Base-by-base conservation (phyloP, 2,888 invertebrate species). In the Drosophila nr. fundita region DNA sequence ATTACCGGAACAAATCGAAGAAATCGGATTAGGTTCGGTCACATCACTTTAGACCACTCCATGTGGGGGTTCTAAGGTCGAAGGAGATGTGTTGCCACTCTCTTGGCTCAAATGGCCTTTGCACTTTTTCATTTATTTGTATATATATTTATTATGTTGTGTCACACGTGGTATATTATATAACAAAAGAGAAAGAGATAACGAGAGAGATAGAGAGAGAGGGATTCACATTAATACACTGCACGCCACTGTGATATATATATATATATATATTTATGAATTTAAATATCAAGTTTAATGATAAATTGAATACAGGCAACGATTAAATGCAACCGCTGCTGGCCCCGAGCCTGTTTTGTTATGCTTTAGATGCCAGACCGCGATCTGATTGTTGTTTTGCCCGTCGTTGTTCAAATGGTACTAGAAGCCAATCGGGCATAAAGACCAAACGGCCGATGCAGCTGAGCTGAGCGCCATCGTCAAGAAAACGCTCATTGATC, bases 391-490 rank as follows among this genome's bases (percentile, higher is more conserved):
- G 90, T 84, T 82, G 90, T 82, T 78, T 73, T 89, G 82, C 87
- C 90, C 85, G 73, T 61, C 73, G 87, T 82, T 70, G 90, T 88
- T 90, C 79, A 90, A 90, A 68, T 88, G 90, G 83, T 91, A 92
- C 92, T 92, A 89, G 73, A 83, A 85, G 76, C 89, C 89, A 91
- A 90, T 90, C 92, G 91, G 86, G 88, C 92, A 91, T 83, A 90
- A 91, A 91, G 86, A 90, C 86, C 72, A 57, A 42, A 68, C 68
- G 54, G 60, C 61, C 64, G 76, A 67, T 77, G 71, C 71, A 68
- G 75, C 63, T 78, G 63, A 74, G 69, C 63, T 73, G 76, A 76
- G 74, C 59, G 54, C 49, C 66, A 69, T 38, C 60, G 66, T 42
- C 58, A 40, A 54, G 82, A 78, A 76, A 68, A 67, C 50, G 38